Evolutionary conservation across 2,113 vertebrate species (phyloP), one percentile per base, ranked within the genome.

Genomic region (Psettodes erumei): DNA sequence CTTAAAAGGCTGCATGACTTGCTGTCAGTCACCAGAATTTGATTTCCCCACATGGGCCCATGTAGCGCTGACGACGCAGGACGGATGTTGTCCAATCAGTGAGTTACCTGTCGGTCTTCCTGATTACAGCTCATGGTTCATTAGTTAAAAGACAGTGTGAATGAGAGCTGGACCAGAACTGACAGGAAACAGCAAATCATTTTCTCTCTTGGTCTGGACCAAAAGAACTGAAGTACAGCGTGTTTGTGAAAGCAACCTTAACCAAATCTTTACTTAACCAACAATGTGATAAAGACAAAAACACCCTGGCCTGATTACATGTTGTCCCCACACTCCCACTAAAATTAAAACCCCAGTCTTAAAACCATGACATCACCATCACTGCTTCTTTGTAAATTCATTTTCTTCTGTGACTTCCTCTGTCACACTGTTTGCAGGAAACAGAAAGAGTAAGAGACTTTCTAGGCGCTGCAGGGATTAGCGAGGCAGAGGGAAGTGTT

Each of bases 401-500:
- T 1, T 0, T 13, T 54, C n/a, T n/a, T n/a, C n/a, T n/a, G n/a
- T n/a, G n/a, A n/a, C n/a, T n/a, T n/a, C n/a, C n/a, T n/a, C n/a
- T n/a, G n/a, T n/a, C n/a, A n/a, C 19, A 55, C 27, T 42, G 60
- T 59, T 56, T 51, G 25, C 10, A 55, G 13, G 51, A 50, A 55
- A 30, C 71, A 23, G 0, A 37, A 59, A 58, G 1, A 16, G 16
- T 25, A 18, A 42, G 54, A 60, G 19, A 35, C 16, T 21, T 21
- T 65, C 12, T 53, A 45, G 64, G 73, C 19, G 27, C 58, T 0
- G 3, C n/a, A 53, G 30, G 13, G 43, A 23, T 56, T 37, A 67
- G n/a, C 54, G 50, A 6, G 10, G 54, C 54, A 30, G 37, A 62
- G 62, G 42, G n/a, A 23, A 4, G 51, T 33, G 87, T 83, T 78